These are phyloP conservation scores for Epinephelus moara DNA, from an alignment of 2,113 vertebrate species.

Conservation along the genomic window DNA sequence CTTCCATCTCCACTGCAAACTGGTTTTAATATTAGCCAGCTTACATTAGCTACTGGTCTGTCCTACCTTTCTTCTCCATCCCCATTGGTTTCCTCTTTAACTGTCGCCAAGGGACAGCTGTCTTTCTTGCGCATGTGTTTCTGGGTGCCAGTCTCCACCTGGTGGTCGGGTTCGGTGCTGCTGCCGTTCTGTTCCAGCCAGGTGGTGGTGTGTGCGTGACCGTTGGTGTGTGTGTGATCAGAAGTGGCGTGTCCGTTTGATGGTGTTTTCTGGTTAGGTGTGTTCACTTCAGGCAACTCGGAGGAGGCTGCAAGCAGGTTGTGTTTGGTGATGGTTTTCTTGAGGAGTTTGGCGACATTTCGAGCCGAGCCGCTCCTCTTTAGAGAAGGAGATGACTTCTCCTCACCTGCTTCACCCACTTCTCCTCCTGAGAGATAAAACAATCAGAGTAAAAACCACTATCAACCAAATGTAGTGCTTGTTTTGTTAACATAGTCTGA, in stretches of 20 bases:
- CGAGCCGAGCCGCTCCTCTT: constrained; percentile 78
- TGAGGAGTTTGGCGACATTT: constrained; percentile 90
- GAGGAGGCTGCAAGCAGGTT: constrained; percentile 81
- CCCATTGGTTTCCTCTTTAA: constrained; percentile 88
- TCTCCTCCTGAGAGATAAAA: constrained; percentile 39
- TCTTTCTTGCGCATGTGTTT: constrained; percentile 90
- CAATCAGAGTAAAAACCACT: background rate
- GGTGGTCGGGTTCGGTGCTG: constrained; percentile 74
- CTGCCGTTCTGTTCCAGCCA: constrained; percentile 50
- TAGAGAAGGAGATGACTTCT: constrained; percentile 72
- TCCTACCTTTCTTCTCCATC: constrained; percentile 56
- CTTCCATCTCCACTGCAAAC: background rate
- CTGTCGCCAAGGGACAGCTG: constrained; percentile 86
- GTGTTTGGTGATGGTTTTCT: constrained; percentile 90
- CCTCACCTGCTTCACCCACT: constrained; percentile 37
- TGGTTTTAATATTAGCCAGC: background rate
- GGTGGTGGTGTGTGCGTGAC: background rate
- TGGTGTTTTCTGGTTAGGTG: background rate
- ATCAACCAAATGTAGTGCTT: background rate
- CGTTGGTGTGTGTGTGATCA: constrained; percentile 10
- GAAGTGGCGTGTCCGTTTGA: constrained; percentile 32
- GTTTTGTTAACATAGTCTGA: background rate
- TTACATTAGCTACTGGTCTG: background rate
- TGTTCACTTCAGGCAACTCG: background rate
- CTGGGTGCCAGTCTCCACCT: constrained; percentile 72